phyloP scores from a whole-genome alignment of 2,113 vertebrate species.

The Zapus hudsonius region DNA sequence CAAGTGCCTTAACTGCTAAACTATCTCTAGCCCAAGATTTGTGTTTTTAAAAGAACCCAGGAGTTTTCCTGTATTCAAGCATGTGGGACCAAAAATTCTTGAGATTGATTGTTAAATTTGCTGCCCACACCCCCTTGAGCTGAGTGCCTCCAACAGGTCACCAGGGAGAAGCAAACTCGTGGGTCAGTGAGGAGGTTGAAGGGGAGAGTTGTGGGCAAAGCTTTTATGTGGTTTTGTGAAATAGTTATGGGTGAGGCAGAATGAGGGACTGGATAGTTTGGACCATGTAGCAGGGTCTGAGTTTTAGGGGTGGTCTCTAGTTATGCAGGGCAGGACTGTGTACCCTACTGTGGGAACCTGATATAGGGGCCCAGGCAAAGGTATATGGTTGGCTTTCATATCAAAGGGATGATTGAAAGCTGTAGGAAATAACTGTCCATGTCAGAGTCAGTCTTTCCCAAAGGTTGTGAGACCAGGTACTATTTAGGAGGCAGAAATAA shows the following conservation, averaged over 20 bases:
- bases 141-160: accelerated
- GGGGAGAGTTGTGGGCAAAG: accelerated
- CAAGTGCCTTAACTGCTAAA: too few species aligned
- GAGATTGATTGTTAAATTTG: not conserved
- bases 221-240: not conserved
- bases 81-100: not conserved
- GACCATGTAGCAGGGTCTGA: not conserved
- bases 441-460: not conserved
- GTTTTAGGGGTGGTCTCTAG: not conserved
- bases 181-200: not conserved
- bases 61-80: not conserved
- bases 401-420: not conserved
- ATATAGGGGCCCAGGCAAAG: not conserved
- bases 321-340: not conserved
- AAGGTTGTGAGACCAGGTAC: not conserved
- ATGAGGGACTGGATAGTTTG: not conserved
- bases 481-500: not conserved
- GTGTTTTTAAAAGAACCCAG: not conserved
- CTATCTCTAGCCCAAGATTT: too few species aligned
- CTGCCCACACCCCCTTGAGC: not conserved
- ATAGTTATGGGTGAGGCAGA: not conserved
- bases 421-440: not conserved
- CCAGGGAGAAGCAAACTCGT: not conserved
- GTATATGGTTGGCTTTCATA: not conserved
- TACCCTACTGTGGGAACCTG: not conserved